These are phyloP conservation scores for Yoshiicerus persimilis DNA, from an alignment of 1,140 invertebrate genomes.

Conservation along the genomic window DNA sequence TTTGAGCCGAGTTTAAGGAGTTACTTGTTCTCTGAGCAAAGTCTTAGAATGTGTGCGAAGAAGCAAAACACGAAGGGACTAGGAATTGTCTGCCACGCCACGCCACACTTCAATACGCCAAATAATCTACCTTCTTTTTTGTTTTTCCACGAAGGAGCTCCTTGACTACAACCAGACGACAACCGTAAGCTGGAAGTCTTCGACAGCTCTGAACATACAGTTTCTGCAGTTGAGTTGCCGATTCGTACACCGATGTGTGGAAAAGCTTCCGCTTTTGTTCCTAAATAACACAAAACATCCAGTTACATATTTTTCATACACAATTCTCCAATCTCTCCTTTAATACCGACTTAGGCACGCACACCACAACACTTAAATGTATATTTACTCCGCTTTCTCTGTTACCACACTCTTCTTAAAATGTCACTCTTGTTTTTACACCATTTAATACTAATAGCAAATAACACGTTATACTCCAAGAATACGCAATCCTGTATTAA, in stretches of 20 bases:
- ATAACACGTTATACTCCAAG: no score
- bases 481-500: no score
- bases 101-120: no score
- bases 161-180: slow-evolving; percentile 69
- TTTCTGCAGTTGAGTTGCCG: slow-evolving; percentile 67
- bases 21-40: no score
- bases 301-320: not conserved
- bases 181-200: slow-evolving; percentile 66
- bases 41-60: no score
- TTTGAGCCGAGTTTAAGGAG: not conserved
- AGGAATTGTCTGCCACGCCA: no score
- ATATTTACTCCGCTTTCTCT: not conserved
- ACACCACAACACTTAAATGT: not conserved
- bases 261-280: slow-evolving; percentile 71
- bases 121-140: slow-evolving; percentile 62
- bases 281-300: slow-evolving; percentile 54
- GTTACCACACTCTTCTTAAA: not conserved
- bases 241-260: slow-evolving; percentile 69
- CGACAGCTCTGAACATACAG: slow-evolving; percentile 69
- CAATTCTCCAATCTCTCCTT: not conserved
- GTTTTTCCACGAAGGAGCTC: slow-evolving; percentile 66
- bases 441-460: no score
- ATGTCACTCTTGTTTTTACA: no score
- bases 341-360: not conserved
- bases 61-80: no score